Evolutionary conservation across 2,797 vertebrate genomes (phyloP), one percentile per base, ranked within the genome.

Genomic region (Microctenopoma steveboyesi): DNA sequence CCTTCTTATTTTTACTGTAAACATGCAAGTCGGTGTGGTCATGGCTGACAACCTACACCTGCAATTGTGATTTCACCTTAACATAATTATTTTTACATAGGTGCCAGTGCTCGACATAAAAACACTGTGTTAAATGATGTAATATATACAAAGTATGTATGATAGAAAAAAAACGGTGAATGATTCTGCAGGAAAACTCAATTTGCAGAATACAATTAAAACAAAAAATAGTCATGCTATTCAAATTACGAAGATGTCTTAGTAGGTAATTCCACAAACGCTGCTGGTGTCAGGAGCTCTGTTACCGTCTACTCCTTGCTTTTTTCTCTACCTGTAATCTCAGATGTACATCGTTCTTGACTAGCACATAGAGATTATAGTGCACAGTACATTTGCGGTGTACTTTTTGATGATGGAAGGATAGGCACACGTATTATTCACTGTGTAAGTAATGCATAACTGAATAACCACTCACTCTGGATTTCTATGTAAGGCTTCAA

Each of bases 1-100:
- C 58, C 39, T 10, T 71, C 86, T 83, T 49, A 65, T 81, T 78
- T 69, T 78, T 52, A 76, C 61, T 81, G 72, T 59, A 72, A 84
- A 82, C 78, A 76, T 50, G 25, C 56, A 50, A 69, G 68, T 72
- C 74, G 73, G 47, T 39, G 13, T 61, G 56, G 56, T 33, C 56
- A 55, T 52, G 65, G 25, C 59, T 74, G 58, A 61, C 45, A 46
- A 46, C 51, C 13, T 30, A 42, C 54, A 59, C 16, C 25, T 9
- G 16, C 2, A 28, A 22, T 60, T 77, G 54, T 13, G 64, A 40
- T 10, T 25, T 18, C 4, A 8, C 7, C 33, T 8, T 35, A 35
- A 35, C 33, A 9, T 35, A 35, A 35, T 42, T 15, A 42, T 42
- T 42, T 35, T 35, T 35, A 35, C 33, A 35, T 35, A 35, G 33